Conservation (phyloP, 2,888 invertebrate genomes). For the Synergus japonicus region DNA sequence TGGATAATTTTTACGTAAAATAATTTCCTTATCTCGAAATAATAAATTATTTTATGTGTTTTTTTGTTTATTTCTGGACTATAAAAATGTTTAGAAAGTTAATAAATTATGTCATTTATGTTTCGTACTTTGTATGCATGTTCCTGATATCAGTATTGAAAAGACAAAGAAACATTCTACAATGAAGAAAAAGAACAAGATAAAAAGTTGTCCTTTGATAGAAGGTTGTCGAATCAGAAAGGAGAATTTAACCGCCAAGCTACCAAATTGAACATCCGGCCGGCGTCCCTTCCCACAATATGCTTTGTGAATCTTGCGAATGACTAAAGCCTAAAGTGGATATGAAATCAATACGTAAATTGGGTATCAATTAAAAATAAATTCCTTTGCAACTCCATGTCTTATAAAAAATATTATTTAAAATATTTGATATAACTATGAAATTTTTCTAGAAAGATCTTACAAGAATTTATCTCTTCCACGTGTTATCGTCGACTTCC, state of each 20-base stretch:
- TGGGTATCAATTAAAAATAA: not conserved
- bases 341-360: slow-evolving; percentile 28
- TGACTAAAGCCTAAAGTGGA: not conserved
- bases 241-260: not conserved
- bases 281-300: not conserved
- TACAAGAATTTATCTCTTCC: not conserved
- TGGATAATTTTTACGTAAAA: too few species aligned
- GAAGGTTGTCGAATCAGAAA: slow-evolving; percentile 4
- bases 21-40: too few species aligned
- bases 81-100: too few species aligned
- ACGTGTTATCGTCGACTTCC: not conserved
- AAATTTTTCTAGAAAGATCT: not conserved
- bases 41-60: too few species aligned
- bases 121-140: not conserved
- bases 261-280: not conserved
- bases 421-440: not conserved
- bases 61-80: too few species aligned
- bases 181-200: not conserved
- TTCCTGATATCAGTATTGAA: not conserved
- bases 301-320: not conserved
- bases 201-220: not conserved
- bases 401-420: not conserved
- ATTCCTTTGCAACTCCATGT: not conserved
- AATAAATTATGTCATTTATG: too few species aligned
- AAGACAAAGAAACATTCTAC: not conserved